Percentiles rank a stretch among this genome's conserved stretches.
Conservation (phyloP, 2,113 vertebrate genomes). For the Uria lomvia region DNA sequence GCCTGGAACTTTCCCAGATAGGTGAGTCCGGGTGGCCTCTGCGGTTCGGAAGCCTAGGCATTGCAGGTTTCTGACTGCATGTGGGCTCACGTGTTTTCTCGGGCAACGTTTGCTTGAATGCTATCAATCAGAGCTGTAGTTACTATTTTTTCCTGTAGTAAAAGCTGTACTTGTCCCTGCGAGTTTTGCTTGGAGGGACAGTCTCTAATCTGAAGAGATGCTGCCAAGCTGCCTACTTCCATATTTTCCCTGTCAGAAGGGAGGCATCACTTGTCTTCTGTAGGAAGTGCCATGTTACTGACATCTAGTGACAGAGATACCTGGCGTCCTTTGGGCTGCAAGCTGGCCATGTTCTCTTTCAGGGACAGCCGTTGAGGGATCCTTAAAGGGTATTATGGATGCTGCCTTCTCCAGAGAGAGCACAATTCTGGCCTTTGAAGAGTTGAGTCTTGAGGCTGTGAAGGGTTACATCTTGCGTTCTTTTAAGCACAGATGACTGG, state of each 20-base stretch:
- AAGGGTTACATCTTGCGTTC: background rate
- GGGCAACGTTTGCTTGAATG: background rate
- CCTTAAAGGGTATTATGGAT: background rate
- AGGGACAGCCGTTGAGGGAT: background rate
- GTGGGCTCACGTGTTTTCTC: background rate
- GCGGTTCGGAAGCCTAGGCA: background rate
- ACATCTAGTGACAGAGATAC: slow-evolving; percentile 49
- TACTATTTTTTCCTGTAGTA: background rate
- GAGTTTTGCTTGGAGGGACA: slow-evolving; percentile 30
- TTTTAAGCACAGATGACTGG: background rate
- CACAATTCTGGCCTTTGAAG: background rate
- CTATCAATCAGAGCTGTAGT: background rate
- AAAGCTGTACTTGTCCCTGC: background rate
- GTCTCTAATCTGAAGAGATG: background rate
- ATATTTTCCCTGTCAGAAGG: slow-evolving; percentile 38
- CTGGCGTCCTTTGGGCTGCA: background rate
- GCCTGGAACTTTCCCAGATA: slow-evolving; percentile 48
- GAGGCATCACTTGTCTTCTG: background rate
- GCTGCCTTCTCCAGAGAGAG: background rate
- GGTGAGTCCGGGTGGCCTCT: slow-evolving; percentile 2
- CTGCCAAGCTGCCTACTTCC: background rate
- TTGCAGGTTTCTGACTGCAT: background rate
- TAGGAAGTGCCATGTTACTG: slow-evolving; percentile 9
- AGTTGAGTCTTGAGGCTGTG: background rate
- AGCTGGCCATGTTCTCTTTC: background rate